Conservation (phyloP, 2,113 vertebrate species). For the Axis porcinus region DNA sequence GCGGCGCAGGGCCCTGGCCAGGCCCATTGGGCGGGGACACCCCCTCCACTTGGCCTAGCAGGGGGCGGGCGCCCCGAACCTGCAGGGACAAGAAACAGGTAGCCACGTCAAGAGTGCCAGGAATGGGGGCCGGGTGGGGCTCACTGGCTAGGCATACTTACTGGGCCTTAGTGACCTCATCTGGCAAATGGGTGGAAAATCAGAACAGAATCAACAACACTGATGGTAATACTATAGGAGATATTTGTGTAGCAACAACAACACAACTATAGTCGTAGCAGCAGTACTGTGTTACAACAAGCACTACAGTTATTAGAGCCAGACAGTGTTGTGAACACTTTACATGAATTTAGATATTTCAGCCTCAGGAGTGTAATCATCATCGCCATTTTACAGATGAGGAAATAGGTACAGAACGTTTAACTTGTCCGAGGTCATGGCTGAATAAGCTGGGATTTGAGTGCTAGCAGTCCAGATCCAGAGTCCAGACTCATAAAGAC, state of each 20-base stretch:
- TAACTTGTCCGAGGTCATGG: background rate
- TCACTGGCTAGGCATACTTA: background rate
- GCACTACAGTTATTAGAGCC: background rate
- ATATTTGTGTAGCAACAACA: accelerated
- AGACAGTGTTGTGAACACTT: background rate
- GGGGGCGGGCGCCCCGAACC: conserved; percentile 59
- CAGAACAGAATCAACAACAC: background rate
- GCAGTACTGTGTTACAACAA: background rate
- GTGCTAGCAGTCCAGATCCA: background rate
- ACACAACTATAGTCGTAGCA: background rate
- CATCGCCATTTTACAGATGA: background rate
- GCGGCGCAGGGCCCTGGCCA: conserved; percentile 74
- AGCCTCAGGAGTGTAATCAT: background rate
- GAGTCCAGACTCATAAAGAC: background rate
- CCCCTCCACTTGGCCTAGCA: conserved; percentile 60
- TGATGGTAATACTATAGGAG: background rate
- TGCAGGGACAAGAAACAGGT: background rate
- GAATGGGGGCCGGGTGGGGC: background rate
- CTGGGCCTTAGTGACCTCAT: background rate
- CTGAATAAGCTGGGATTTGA: background rate
- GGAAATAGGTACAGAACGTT: background rate
- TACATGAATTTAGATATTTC: background rate
- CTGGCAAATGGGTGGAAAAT: background rate
- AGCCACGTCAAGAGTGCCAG: background rate
- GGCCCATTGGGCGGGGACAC: conserved; percentile 69